Evolutionary conservation across 2,113 vertebrate species (phyloP).

Genomic region (Vulpes vulpes): DNA sequence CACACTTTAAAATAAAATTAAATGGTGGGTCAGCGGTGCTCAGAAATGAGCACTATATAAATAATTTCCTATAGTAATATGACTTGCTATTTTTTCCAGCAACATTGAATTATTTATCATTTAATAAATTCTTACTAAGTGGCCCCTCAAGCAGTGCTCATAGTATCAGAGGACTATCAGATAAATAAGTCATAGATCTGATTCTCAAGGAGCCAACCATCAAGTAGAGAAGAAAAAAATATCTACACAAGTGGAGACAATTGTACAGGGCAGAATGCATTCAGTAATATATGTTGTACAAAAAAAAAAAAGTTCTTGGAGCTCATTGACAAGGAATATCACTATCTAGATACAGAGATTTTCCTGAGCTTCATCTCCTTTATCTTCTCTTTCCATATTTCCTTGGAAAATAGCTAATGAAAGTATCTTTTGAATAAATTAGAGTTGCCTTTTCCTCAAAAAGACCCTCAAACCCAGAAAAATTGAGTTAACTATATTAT

Average conservation of each 20-base stretch:
- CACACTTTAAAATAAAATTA: constrained; percentile 5
- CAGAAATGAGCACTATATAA: constrained; percentile 27
- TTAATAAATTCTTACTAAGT: background rate
- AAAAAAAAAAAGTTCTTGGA: background rate
- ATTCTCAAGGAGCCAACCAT: background rate
- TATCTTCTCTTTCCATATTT: constrained; percentile 40
- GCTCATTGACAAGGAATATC: constrained; percentile 15
- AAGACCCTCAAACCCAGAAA: background rate
- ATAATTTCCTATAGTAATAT: background rate
- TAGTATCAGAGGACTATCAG: background rate
- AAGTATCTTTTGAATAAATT: constrained; percentile 16
- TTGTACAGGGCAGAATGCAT: background rate
- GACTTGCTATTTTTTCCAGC: background rate
- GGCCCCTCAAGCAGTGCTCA: background rate
- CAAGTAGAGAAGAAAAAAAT: background rate
- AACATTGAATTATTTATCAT: constrained; percentile 4
- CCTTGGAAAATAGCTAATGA: constrained; percentile 29
- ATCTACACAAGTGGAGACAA: background rate
- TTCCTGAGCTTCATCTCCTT: background rate
- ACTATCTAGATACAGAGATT: background rate
- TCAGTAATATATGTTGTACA: background rate
- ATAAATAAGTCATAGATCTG: constrained; percentile 1
- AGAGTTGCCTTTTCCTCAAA: background rate
- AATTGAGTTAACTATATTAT: background rate
- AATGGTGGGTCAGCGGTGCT: background rate